Base-by-base conservation (phyloP, 2,113 vertebrate genomes). In the Eptatretus burgeri region DNA sequence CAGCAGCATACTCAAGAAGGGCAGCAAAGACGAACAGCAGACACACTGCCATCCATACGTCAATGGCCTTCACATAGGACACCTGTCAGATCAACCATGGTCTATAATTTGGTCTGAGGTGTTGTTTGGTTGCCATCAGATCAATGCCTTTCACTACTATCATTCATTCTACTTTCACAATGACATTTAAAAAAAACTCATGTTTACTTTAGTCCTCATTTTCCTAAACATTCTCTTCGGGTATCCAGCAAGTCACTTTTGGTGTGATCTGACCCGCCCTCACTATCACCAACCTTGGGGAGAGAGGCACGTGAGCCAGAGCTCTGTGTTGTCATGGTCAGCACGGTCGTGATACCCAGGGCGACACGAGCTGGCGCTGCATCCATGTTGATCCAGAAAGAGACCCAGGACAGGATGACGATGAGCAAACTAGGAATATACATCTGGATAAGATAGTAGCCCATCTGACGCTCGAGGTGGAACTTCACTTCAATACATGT, bases 11-110 rank as follows among this genome's bases (percentile, higher is more conserved):
- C 69, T 96, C 89, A 75, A 96, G 17, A 68, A 96, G 79, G 0
- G 91, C 91, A 2, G 91, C 91, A 73, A 96, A 95, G 52, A 96
- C 91, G 62, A 96, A 96, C 16, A 96, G 84, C 65, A 96, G 78
- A 65, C 91, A 96, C 1, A 96, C 91, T 0, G 91, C 91, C 91
- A 96, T 96, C 91, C 91, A 96, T 71, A 96, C 93, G 70, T 96
- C 91, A 67, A 96, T 96, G 0, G 91, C 91, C 74, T 96, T 96
- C 18, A 95, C 88, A 51, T 96, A 96, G 0, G 89, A 95, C 50
- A 96, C 89, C 89, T 96, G 65, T 1, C 51, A 41, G 27, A 41
- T 41, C 27, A 41, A 41, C 27, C 2, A 41, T 41, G 27, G 27
- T 2, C 27, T 41, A 5, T 7, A 41, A 41, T 41, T 41, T 41